Evolutionary conservation across 2,797 vertebrate genomes (phyloP).

Genomic region (Sylvilagus floridanus): DNA sequence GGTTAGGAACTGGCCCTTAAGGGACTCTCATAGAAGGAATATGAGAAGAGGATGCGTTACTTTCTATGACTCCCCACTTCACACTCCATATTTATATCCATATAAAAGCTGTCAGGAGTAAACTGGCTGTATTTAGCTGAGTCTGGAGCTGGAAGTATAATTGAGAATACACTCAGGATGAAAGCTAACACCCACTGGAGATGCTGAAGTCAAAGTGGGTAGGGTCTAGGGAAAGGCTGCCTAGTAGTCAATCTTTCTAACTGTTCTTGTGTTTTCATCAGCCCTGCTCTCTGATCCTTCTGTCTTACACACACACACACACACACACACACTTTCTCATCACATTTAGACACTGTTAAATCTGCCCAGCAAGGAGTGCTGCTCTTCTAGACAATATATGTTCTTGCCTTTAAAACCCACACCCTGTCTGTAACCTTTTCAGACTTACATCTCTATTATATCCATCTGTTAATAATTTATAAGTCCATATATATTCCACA

Average conservation of each 20-base stretch:
- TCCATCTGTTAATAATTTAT: not conserved
- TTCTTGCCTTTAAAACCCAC: not conserved
- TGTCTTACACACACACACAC: not conserved
- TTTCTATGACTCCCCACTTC: not conserved
- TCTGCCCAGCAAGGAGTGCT: not conserved
- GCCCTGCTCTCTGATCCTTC: not conserved
- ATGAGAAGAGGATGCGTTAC: not conserved
- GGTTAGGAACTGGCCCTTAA: not conserved
- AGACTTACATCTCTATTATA: not conserved
- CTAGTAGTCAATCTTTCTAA: not conserved
- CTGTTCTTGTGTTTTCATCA: not conserved
- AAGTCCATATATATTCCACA: not conserved
- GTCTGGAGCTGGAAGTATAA: not conserved
- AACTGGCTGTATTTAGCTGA: not conserved
- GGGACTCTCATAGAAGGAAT: not conserved
- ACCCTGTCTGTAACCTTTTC: not conserved
- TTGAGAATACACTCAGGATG: not conserved
- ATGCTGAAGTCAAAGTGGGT: not conserved
- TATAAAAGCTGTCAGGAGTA: not conserved
- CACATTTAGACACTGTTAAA: not conserved
- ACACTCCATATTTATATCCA: not conserved
- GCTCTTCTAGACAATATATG: not conserved
- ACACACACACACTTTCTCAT: not conserved
- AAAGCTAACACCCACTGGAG: not conserved
- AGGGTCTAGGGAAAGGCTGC: not conserved